Conservation (phyloP, 1,140 invertebrate genomes). For the Tetragnatha versicolor region DNA sequence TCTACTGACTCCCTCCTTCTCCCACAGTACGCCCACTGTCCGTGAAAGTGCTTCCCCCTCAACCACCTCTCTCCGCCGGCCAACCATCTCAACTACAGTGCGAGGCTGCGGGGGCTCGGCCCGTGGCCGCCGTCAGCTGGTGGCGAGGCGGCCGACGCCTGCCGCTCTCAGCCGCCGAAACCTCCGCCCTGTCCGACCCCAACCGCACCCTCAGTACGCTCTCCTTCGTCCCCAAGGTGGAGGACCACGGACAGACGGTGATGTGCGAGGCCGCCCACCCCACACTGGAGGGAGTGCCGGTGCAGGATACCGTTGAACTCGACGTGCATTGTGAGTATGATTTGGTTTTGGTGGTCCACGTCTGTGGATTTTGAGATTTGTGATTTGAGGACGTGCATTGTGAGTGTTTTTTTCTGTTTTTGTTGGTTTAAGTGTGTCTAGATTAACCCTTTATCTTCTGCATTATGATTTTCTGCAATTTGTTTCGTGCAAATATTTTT, state of each 20-base stretch:
- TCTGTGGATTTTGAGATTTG: too few relatives aligned
- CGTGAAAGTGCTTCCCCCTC: conserved; percentile 77
- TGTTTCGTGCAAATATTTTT: too few relatives aligned
- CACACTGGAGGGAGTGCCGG: conserved; percentile 67
- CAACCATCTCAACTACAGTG: conserved; percentile 36
- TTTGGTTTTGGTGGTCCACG: too few relatives aligned
- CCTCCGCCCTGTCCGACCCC: conserved; percentile 64
- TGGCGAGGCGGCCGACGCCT: conserved; percentile 76
- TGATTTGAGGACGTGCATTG: too few relatives aligned
- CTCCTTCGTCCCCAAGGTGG: conserved; percentile 38
- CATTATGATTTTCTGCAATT: too few relatives aligned
- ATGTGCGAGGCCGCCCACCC: conserved; percentile 57
- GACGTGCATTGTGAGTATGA: not conserved
- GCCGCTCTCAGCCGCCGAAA: not conserved
- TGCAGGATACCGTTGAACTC: conserved; percentile 67
- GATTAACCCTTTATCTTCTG: too few relatives aligned
- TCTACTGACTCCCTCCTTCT: conserved; percentile 58
- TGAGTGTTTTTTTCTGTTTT: too few relatives aligned
- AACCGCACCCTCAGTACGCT: conserved; percentile 55
- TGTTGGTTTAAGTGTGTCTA: too few relatives aligned
- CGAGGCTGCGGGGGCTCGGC: conserved; percentile 73
- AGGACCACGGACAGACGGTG: conserved; percentile 52
- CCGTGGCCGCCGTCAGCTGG: conserved; percentile 84
- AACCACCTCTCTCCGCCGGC: conserved; percentile 62
- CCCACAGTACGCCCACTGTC: conserved; percentile 82